Evolutionary conservation across 2,113 vertebrate species (phyloP).

Genomic region (Lanius collurio): DNA sequence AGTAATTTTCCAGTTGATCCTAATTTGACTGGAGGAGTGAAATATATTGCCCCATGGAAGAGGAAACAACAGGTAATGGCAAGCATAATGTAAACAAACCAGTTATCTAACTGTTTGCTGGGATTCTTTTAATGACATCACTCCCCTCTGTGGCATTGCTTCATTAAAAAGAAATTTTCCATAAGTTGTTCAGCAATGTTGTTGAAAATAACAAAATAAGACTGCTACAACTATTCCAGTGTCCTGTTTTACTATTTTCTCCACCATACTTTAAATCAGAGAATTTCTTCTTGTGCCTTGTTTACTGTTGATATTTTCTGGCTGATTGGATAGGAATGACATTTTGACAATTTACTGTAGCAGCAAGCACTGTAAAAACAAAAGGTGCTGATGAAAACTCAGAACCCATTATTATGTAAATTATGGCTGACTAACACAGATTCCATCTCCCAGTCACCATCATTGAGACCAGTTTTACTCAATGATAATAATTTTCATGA

Average conservation of each 20-base stretch:
- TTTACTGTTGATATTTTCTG: conserved; percentile 86
- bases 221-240: not conserved
- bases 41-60: not conserved
- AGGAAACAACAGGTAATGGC: not conserved
- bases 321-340: conserved; percentile 89
- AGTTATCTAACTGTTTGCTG: conserved; percentile 5
- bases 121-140: conserved; percentile 15
- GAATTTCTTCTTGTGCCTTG: conserved; percentile 80
- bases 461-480: conserved; percentile 82
- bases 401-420: conserved; percentile 96
- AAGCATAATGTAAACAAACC: not conserved
- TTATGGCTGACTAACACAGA: conserved; percentile 85
- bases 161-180: conserved; percentile 68
- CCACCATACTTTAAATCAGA: conserved; percentile 76
- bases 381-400: conserved; percentile 91
- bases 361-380: conserved; percentile 88
- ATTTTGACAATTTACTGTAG: conserved; percentile 93
- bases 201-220: conserved; percentile 43
- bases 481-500: conserved; percentile 95
- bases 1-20: not conserved
- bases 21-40: not conserved
- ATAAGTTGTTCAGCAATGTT: not conserved
- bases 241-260: conserved; percentile 46
- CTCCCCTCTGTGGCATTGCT: conserved; percentile 1
- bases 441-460: conserved; percentile 85